Percentiles rank a stretch among this genome's conserved stretches.
phyloP scores from a whole-genome alignment of 1,140 invertebrate genomes.

The Uloborus diversus region DNA sequence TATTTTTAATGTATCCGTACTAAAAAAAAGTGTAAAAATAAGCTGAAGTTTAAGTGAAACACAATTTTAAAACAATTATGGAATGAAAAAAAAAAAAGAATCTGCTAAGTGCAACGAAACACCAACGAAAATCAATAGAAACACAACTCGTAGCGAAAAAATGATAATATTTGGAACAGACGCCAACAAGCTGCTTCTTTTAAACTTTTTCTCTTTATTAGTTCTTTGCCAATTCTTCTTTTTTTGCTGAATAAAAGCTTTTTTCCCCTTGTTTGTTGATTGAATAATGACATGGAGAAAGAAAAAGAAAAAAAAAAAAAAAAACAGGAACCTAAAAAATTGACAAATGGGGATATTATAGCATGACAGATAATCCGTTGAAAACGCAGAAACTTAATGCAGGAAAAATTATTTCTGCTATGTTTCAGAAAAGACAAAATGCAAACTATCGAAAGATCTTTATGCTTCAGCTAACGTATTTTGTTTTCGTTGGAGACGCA shows the following conservation, averaged over 20 bases:
- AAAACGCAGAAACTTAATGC: constrained; percentile 1
- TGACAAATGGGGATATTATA: constrained; percentile 42
- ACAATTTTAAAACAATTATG: too few relatives aligned
- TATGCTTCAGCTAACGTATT: neutral
- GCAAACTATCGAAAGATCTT: neutral
- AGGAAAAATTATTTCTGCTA: too few relatives aligned
- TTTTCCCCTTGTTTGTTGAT: neutral
- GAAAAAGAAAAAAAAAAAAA: neutral
- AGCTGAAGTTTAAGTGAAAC: too few relatives aligned
- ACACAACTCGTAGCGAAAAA: neutral
- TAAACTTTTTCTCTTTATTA: constrained; percentile 17
- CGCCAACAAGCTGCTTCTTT: neutral
- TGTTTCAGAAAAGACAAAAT: neutral
- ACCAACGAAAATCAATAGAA: constrained; percentile 5
- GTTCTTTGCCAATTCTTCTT: neutral
- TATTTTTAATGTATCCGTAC: too few relatives aligned
- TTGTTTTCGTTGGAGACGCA: neutral
- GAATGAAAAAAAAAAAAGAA: neutral
- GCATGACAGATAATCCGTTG: constrained; percentile 31
- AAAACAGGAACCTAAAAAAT: neutral
- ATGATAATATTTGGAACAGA: neutral
- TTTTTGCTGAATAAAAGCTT: neutral
- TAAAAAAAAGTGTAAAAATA: too few relatives aligned
- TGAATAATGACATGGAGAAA: constrained; percentile 26
- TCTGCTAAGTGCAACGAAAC: neutral